Percentiles rank a stretch among this genome's conserved stretches.
phyloP scores from a whole-genome alignment of 2,888 invertebrate species.

The Amphimallon solstitiale region DNA sequence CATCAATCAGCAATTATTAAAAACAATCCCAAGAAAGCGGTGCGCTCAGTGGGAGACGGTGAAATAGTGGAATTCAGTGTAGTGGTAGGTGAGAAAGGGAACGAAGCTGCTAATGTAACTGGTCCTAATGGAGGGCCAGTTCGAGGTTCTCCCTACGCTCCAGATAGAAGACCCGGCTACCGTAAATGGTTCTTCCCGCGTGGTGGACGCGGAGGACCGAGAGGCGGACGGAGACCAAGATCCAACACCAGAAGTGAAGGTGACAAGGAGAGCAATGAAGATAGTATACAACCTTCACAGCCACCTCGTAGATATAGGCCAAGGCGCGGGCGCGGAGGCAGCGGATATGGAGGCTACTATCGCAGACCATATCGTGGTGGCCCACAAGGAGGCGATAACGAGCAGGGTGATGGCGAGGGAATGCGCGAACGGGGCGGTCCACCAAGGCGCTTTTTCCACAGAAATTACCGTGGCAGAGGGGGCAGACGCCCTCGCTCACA shows the following conservation, averaged over 20 bases:
- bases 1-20: slow-evolving; percentile 98
- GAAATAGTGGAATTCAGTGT: slow-evolving; percentile 99
- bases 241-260: slow-evolving; percentile 45
- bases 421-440: slow-evolving; percentile 66
- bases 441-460: slow-evolving; percentile 75
- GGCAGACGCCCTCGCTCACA: slow-evolving; percentile 67
- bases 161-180: slow-evolving; percentile 84
- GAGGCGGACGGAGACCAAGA: slow-evolving; percentile 63
- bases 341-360: slow-evolving; percentile 62
- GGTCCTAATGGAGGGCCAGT: slow-evolving; percentile 96
- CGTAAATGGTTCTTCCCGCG: slow-evolving; percentile 75
- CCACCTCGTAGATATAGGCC: slow-evolving; percentile 65
- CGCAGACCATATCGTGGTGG: slow-evolving; percentile 63
- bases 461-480: slow-evolving; percentile 75
- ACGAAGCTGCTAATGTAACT: slow-evolving; percentile 98
- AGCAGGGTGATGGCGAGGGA: slow-evolving; percentile 61
- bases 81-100: slow-evolving; percentile 97
- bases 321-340: slow-evolving; percentile 62
- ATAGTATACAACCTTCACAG: slow-evolving; percentile 61
- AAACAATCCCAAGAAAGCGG: slow-evolving; percentile 98
- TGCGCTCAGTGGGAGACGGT: slow-evolving; percentile 98
- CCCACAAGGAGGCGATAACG: slow-evolving; percentile 60
- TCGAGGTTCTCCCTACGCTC: slow-evolving; percentile 96
- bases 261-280: slow-evolving; percentile 61
- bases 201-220: slow-evolving; percentile 66